Base-by-base conservation (phyloP, 2,888 invertebrate species). In the Anorthoa munda region DNA sequence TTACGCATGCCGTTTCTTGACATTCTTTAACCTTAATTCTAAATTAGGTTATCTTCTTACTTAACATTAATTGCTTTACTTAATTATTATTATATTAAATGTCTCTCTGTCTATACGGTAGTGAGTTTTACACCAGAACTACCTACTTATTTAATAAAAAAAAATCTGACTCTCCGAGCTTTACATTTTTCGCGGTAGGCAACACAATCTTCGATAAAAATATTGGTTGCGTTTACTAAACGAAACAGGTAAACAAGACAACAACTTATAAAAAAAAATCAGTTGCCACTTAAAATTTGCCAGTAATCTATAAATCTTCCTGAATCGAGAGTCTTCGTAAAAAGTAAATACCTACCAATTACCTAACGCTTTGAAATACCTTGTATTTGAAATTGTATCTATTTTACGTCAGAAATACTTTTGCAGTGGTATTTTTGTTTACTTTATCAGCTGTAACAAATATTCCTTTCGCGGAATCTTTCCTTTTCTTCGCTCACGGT, bases 11-110 rank as follows among this genome's bases (percentile, higher is more conserved):
- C n/a, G 2, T 46, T 51, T 63, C 50, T 51, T 3, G 13, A 13
- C 58, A 15, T 51, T 53, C n/a, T 45, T 58, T 26, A 55, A 81
- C 26, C 50, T 18, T 51, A 12, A 64, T 65, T 58, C 2, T n/a
- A 9, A 65, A 76, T 68, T 60, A 46, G 59, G 66, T 69, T 65
- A 76, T 75, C 18, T 64, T 68, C 3, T 73, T 68, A 55, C n/a
- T 56, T 50, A 45, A 51, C 1, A 15, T 31, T 31, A 21, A 59
- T 70, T n/a, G 18, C 39, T 39, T 21, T 13, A 46, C 39, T 56
- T 53, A 55, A 4, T 12, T 56, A 18, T 26, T 7, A 56, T 26
- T 26, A 39, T 12, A 17, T 15, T 11, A 3, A 55, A 23, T 4
- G 2, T n/a, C 11, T 15, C 23, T 63, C 4, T 18, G 15, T 46